These are phyloP conservation scores for Mellivora capensis DNA, from an alignment of 2,113 vertebrate species.

Conservation along the genomic window DNA sequence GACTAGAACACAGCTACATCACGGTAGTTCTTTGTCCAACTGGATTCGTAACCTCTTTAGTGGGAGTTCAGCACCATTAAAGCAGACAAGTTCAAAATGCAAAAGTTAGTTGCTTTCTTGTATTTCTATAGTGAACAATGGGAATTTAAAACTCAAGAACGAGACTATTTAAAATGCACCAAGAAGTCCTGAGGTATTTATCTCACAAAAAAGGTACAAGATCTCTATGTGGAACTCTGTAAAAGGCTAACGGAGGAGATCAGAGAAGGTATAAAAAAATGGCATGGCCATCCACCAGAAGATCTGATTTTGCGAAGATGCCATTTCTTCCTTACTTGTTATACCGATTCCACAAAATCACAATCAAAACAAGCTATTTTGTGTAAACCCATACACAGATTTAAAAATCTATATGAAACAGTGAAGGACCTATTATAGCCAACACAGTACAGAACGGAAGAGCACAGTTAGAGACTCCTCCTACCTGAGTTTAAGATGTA, in stretches of 20 bases:
- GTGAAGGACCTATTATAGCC: neutral
- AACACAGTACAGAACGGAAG: neutral
- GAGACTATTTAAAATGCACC: neutral
- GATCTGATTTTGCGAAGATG: neutral
- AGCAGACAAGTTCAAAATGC: neutral
- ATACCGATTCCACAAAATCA: neutral
- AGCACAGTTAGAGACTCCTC: neutral
- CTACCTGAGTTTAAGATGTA: neutral
- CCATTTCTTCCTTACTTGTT: neutral
- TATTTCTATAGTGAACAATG: neutral
- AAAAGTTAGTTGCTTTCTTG: neutral
- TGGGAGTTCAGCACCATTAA: neutral
- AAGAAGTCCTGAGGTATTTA: neutral
- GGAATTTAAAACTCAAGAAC: neutral
- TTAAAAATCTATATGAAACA: neutral
- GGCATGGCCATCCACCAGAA: neutral
- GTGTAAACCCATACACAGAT: neutral
- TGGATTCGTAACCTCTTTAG: neutral
- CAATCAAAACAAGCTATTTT: neutral
- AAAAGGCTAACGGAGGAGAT: neutral
- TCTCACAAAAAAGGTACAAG: neutral
- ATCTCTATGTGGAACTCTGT: neutral
- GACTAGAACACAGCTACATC: neutral
- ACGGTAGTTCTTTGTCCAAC: neutral
- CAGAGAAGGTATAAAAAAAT: neutral